phyloP scores from a whole-genome alignment of 2,797 vertebrate species.

The Sebastes itinus region DNA sequence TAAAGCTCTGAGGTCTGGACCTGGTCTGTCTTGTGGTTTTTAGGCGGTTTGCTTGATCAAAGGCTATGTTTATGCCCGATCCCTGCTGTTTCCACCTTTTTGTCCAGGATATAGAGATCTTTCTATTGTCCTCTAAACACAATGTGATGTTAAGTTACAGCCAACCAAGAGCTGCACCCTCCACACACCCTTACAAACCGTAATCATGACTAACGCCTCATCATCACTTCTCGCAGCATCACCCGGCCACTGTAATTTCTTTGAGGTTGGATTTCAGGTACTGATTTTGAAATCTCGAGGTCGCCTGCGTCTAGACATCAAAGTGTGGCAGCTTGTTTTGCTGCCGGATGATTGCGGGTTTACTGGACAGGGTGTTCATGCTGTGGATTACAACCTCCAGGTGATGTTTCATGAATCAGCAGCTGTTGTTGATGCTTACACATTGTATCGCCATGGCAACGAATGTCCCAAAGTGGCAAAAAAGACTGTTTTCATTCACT shows the following conservation, averaged over 20 bases:
- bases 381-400: conserved; percentile 45
- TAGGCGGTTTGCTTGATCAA: not conserved
- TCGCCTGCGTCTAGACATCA: conserved; percentile 54
- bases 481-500: not conserved
- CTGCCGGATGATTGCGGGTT: conserved; percentile 43
- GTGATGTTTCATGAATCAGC: conserved; percentile 25
- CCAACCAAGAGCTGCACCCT: not conserved
- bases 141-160: not conserved
- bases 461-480: not conserved
- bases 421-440: conserved; percentile 17
- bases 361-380: not conserved
- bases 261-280: not conserved
- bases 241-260: not conserved
- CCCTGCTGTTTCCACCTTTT: not conserved
- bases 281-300: conserved; percentile 25
- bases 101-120: not conserved
- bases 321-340: conserved; percentile 45
- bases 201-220: conserved; percentile 16
- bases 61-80: not conserved
- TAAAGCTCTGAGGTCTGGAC: conserved; percentile 52
- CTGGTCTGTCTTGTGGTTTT: conserved; percentile 40
- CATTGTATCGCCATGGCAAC: not conserved
- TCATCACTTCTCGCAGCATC: not conserved
- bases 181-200: not conserved
- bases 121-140: conserved; percentile 20